Conservation (phyloP, 1,140 invertebrate species). For the Heterodera schachtii region DNA sequence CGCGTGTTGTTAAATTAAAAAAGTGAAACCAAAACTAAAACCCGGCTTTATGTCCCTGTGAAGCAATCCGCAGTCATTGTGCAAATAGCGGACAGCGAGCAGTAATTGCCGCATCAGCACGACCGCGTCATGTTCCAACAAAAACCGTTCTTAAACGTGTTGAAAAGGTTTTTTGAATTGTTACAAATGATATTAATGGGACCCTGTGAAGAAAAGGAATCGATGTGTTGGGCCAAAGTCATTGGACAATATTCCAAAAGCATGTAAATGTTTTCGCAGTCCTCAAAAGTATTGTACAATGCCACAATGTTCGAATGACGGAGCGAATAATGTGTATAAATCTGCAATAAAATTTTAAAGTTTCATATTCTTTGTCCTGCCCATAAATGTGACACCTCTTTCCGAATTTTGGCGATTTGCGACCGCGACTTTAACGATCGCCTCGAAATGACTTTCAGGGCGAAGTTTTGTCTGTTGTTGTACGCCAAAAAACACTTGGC, state of each 20-base stretch:
- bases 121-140: slow-evolving; percentile 40
- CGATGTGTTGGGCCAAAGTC: slow-evolving; percentile 47
- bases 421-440: slow-evolving; percentile 19
- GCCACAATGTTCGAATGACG: slow-evolving; percentile 50
- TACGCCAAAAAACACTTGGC: slow-evolving; percentile 48
- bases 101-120: slow-evolving; percentile 47
- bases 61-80: slow-evolving; percentile 43
- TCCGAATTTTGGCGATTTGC: slow-evolving; percentile 45
- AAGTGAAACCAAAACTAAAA: background rate
- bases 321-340: slow-evolving; percentile 38
- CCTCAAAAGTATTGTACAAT: slow-evolving; percentile 48
- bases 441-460: slow-evolving; percentile 41
- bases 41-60: slow-evolving; percentile 29
- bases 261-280: slow-evolving; percentile 48
- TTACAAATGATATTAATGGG: background rate
- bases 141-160: slow-evolving; percentile 35
- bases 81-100: slow-evolving; percentile 43
- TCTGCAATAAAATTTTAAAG: slow-evolving; percentile 10
- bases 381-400: slow-evolving; percentile 5
- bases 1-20: slow-evolving; percentile 26
- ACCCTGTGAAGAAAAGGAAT: background rate
- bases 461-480: slow-evolving; percentile 45
- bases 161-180: background rate
- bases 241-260: slow-evolving; percentile 47
- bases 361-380: no score